Base-by-base conservation (phyloP, 2,113 vertebrate genomes). In the Spermophilus dauricus region DNA sequence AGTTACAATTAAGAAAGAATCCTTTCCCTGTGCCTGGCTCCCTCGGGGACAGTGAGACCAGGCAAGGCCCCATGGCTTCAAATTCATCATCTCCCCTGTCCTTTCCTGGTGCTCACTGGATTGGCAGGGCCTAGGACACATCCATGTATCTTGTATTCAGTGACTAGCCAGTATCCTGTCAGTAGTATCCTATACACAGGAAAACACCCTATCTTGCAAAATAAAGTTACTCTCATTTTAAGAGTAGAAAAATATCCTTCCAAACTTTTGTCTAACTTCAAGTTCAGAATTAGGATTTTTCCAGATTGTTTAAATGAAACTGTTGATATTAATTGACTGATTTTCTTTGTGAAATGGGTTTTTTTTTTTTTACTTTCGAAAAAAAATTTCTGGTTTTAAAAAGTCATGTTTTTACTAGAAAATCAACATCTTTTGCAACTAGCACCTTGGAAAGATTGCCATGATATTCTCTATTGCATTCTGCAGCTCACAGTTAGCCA, bases 201-300 rank as follows among this genome's bases (percentile, higher is more conserved):
- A 69, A 90, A 94, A 94, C 30, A 53, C 24, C 39, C 72, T 63
- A 48, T n/a, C 26, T 83, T 95, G 32, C 84, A 95, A 94, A 95
- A 76, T n/a, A 76, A 32, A 89, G 32, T 77, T 26, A 92, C n/a
- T 84, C 69, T 95, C 61, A 53, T 45, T 76, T 76, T 94, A 87
- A 34, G 34, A 75, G 4, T 61, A 76, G 93, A 80, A 96, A 94
- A 92, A 18, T 72, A 94, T 34, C 16, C 42, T 83, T 77, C n/a
- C 51, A 85, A 69, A 63, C 8, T 56, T 39, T 51, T 85, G 82
- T 22, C n/a, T 94, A 24, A 90, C 78, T 77, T 95, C 88, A 95
- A 63, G 89, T 87, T 90, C 86, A 87, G 63, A 95, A 45, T 82
- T 51, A 51, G 87, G 61, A 86, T 53, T 86, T 58, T 85, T 91